Evolutionary conservation across 2,888 invertebrate species (phyloP), one percentile per base, ranked within the genome.

Genomic region (Archips xylosteana): DNA sequence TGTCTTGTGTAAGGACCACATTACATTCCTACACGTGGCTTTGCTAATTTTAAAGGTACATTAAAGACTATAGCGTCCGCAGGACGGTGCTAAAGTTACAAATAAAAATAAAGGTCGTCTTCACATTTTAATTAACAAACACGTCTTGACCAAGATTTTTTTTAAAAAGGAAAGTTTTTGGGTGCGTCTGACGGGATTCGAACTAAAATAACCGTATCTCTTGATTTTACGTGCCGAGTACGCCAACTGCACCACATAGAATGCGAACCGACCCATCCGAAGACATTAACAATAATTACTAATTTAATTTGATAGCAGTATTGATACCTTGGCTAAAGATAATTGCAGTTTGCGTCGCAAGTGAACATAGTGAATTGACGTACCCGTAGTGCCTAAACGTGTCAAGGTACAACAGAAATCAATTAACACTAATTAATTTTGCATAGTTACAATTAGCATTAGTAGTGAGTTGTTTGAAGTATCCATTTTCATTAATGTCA

Each of bases 21-120:
- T 49, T 65, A 65, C 3, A 51, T 62, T 34, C n/a, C 39, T 9
- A 63, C 68, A 68, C 73, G 73, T 73, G 73, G 73, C 47, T 47
- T 72, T 32, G 54, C 57, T 73, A 62, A 72, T 67, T 68, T 13
- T 32, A 34, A 42, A 61, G 32, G 23, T 15, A 42, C 13, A 34
- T 51, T 42, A 57, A 32, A 10, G 6, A 32, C 32, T 32, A 32
- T 23, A 23, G 51, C 32, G 2, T 60, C n/a, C 36, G 39, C 39
- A 34, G 12, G 59, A 8, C 12, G 39, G 6, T 39, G 39, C 57
- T 57, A 57, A 9, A 57, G 32, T 32, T 32, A 32, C 10, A 32
- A 57, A 57, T 32, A 57, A 57, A 57, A 32, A 23, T 23, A 23
- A 57, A 57, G 3, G 32, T 4, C 32, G 1, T 12, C 32, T 32